Conservation (phyloP, 2,113 vertebrate species). For the Gorsachius goisagi region DNA sequence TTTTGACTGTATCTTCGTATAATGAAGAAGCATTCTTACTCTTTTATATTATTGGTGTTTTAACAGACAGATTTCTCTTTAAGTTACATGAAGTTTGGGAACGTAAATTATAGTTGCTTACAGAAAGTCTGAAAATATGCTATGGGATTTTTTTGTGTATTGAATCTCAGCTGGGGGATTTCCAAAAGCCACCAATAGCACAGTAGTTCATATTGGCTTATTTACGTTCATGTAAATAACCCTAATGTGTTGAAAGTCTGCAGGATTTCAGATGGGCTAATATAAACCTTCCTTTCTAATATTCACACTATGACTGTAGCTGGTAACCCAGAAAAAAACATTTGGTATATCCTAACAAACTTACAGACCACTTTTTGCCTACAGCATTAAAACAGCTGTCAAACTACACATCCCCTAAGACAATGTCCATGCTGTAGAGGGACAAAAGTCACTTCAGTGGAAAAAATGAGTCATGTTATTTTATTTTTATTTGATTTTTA, state of each 20-base stretch:
- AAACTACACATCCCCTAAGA: not conserved
- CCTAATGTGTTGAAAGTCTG: not conserved
- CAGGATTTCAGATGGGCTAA: not conserved
- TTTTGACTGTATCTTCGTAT: not conserved
- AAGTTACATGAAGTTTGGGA: not conserved
- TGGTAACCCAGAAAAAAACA: not conserved
- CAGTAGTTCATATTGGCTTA: not conserved
- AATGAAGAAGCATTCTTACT: not conserved
- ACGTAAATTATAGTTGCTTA: not conserved
- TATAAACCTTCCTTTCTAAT: not conserved
- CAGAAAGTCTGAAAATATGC: not conserved
- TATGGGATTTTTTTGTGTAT: not conserved
- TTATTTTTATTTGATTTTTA: not conserved
- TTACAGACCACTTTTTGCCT: not conserved
- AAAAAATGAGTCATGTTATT: not conserved
- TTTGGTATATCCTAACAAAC: no score
- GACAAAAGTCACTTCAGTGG: not conserved
- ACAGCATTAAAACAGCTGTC: not conserved
- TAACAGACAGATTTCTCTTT: not conserved
- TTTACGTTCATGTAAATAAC: not conserved
- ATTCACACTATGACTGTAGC: not conserved
- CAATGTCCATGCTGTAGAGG: not conserved
- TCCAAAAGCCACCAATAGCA: not conserved
- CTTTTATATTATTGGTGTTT: not conserved
- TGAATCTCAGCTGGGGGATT: not conserved